Percentiles rank a stretch among this genome's conserved stretches.
These are phyloP conservation scores for Anoura caudifer DNA, from an alignment of 2,113 vertebrate species.

Conservation along the genomic window DNA sequence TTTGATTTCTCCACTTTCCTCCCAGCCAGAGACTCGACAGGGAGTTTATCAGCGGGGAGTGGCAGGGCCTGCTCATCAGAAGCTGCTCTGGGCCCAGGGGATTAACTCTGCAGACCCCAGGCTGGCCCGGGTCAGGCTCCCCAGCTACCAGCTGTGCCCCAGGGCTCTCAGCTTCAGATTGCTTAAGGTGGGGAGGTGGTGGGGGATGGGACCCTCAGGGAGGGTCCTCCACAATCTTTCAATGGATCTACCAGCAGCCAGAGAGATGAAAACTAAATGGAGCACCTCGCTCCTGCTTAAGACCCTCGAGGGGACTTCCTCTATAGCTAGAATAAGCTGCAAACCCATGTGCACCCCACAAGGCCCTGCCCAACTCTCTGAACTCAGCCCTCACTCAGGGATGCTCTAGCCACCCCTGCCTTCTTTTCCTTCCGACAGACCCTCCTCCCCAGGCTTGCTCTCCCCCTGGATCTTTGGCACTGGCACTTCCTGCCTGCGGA, in stretches of 20 bases:
- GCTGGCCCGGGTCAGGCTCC: conserved; percentile 17
- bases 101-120: conserved; percentile 50
- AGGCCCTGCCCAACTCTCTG: background rate
- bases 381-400: too few species aligned
- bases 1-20: background rate
- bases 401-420: background rate
- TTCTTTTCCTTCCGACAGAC: background rate
- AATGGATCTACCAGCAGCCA: background rate
- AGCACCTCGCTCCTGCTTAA: background rate
- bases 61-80: conserved; percentile 45
- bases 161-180: background rate
- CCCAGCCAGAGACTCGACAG: background rate
- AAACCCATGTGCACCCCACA: rapidly evolving
- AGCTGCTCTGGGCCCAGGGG: background rate
- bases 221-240: background rate
- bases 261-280: background rate
- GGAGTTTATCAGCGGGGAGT: conserved; percentile 42
- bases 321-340: background rate
- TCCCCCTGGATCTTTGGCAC: background rate
- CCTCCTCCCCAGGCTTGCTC: background rate
- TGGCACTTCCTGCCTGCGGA: background rate
- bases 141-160: conserved; percentile 28
- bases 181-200: background rate
- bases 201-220: too few species aligned
- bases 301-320: background rate